phyloP scores from a whole-genome alignment of 2,888 invertebrate species.

The Drosophila ochracea region DNA sequence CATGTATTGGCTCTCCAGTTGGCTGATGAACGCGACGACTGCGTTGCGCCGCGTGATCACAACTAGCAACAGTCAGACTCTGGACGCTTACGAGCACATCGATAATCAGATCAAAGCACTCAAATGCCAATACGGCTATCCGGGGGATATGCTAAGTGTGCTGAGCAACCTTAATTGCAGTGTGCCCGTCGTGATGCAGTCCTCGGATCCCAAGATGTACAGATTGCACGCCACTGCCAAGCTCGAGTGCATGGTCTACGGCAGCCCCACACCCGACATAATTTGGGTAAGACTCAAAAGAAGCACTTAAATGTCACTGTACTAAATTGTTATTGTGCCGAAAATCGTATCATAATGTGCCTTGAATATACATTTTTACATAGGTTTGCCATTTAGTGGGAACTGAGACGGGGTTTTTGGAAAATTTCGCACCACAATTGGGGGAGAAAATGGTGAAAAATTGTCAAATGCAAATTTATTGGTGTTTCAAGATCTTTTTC shows the following conservation, averaged over 20 bases:
- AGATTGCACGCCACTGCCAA: slow-evolving; percentile 89
- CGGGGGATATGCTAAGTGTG: slow-evolving; percentile 90
- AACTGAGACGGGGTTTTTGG: slow-evolving; percentile 5
- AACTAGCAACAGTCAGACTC: slow-evolving; percentile 67
- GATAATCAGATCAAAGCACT: slow-evolving; percentile 86
- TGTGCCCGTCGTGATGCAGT: slow-evolving; percentile 87
- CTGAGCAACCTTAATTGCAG: slow-evolving; percentile 90
- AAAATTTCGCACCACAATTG: slow-evolving; percentile 1
- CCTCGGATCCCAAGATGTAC: slow-evolving; percentile 88
- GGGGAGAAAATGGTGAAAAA: slow-evolving; percentile 6
- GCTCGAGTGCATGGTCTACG: slow-evolving; percentile 91
- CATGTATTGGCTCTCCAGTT: slow-evolving; percentile 91
- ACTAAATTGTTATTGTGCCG: background rate
- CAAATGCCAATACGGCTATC: slow-evolving; percentile 89
- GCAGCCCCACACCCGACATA: slow-evolving; percentile 92
- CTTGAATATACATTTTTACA: slow-evolving; percentile 10
- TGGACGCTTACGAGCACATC: slow-evolving; percentile 68
- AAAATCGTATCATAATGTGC: background rate
- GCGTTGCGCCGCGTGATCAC: slow-evolving; percentile 83
- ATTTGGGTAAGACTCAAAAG: slow-evolving; percentile 88
- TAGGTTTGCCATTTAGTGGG: slow-evolving; percentile 3
- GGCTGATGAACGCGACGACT: slow-evolving; percentile 85
- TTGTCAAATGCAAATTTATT: background rate
- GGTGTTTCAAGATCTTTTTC: slow-evolving; percentile 5
- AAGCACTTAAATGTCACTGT: background rate